Evolutionary conservation across 2,797 vertebrate species (phyloP), one percentile per base, ranked within the genome.

Genomic region (Brachymystax lenok): DNA sequence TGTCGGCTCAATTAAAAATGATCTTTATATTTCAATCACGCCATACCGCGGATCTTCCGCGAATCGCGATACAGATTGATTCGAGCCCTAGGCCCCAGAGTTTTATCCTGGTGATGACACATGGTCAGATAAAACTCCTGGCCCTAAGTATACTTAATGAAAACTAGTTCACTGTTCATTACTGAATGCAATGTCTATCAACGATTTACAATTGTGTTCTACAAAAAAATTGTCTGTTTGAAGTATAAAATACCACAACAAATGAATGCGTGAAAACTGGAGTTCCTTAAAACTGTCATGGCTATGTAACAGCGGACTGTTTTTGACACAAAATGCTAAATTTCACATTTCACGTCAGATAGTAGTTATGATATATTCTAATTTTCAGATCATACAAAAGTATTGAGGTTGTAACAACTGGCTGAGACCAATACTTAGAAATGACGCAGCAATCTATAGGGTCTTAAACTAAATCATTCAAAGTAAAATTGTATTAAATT

Each of bases 261-360:
- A 7, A 5, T 24, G 13, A 21, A 71, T 40, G 16, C 24, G 19
- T 28, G 35, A 35, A 73, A 73, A 73, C 28, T 40, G 30, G 19
- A 61, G 27, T 5, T 46, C 69, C 12, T 46, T 63, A 40, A 63
- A 56, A 74, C 28, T 50, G 2, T 24, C 50, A 71, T 17, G 51
- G 50, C n/a, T 21, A 74, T n/a, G 30, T n/a, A 46, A 63, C 35
- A 56, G 52, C 51, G 54, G 50, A 71, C 46, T 72, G 51, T 56
- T 52, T 50, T 7, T 28, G 14, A 51, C 50, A 51, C 5, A 30
- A 56, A 19, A 72, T 19, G 71, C 52, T 4, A 30, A 56, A 72
- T 61, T 0, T 61, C 21, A 73, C 72, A 73, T 50, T 73, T 74
- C 33, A 61, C 35, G 71, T 73, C 54, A 74, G 6, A 74, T 24